A percentile compares a stretch with the other conserved stretches of the same genome.
Evolutionary conservation across 2,797 vertebrate genomes (phyloP).

Genomic region (Adelosebastes latens): DNA sequence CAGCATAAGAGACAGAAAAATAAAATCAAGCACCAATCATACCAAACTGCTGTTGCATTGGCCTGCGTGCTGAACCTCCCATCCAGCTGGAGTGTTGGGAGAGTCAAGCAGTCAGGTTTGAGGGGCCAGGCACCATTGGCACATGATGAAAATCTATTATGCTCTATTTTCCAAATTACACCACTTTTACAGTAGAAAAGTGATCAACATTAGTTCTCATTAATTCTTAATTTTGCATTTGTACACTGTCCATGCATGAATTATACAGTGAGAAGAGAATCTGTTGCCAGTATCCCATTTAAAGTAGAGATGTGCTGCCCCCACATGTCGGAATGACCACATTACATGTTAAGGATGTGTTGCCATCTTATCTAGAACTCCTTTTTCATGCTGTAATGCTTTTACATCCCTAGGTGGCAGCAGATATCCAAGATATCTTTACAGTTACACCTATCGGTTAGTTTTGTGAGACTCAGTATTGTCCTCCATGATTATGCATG

Average conservation of each 20-base stretch:
- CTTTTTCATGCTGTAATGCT: not conserved
- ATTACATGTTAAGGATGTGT: conserved; percentile 43
- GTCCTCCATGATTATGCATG: not conserved
- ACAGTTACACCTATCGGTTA: not conserved
- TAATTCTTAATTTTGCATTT: conserved; percentile 43
- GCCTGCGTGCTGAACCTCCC: conserved; percentile 7
- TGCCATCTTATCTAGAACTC: not conserved
- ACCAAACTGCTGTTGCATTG: not conserved
- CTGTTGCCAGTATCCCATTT: not conserved
- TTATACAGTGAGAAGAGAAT: not conserved
- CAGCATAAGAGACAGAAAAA: not conserved
- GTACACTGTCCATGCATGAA: conserved; percentile 37
- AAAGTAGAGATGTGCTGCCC: conserved; percentile 64
- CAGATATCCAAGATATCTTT: conserved; percentile 44
- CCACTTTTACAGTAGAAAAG: conserved; percentile 37
- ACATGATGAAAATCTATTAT: conserved; percentile 45
- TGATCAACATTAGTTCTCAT: conserved; percentile 54
- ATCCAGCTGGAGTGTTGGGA: conserved; percentile 32
- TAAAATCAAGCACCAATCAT: not conserved
- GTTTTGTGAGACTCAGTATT: not conserved
- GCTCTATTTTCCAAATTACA: conserved; percentile 49
- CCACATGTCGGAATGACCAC: conserved; percentile 34
- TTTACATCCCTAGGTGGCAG: conserved; percentile 67
- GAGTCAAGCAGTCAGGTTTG: conserved; percentile 23
- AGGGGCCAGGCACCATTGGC: conserved; percentile 3